Conservation (phyloP, 2,888 invertebrate genomes). For the Tridacna gigas region DNA sequence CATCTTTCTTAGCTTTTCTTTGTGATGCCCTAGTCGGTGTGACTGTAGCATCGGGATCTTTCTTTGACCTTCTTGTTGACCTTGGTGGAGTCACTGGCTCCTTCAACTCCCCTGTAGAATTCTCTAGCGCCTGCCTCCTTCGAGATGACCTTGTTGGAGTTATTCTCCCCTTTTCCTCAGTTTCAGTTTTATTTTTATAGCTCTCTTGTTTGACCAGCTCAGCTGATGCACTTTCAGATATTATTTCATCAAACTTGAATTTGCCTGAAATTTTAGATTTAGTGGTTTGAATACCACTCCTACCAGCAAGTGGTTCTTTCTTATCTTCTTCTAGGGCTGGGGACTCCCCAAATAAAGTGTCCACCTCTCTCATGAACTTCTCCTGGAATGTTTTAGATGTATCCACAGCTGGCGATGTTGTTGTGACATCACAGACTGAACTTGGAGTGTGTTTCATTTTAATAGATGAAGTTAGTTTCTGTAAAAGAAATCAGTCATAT, state of each 20-base stretch:
- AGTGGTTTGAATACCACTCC: not conserved
- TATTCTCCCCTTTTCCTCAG: constrained; percentile 30
- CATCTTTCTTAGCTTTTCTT: constrained; percentile 10
- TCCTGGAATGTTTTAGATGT: constrained; percentile 9
- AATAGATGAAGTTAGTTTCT: not conserved
- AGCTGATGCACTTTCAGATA: not conserved
- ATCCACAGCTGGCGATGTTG: not conserved
- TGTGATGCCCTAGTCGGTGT: constrained; percentile 41
- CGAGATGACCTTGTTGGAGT: constrained; percentile 54
- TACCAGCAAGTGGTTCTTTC: not conserved
- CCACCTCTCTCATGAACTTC: constrained; percentile 36
- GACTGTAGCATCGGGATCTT: constrained; percentile 1
- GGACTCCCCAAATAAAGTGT: constrained; percentile 54
- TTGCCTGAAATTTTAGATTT: not conserved
- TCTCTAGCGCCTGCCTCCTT: constrained; percentile 25
- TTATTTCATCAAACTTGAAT: constrained; percentile 1
- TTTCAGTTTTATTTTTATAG: constrained; percentile 10
- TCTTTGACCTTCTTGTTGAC: constrained; percentile 26
- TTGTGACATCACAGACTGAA: constrained; percentile 30
- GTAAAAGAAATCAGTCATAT: too few relatives aligned
- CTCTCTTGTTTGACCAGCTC: constrained; percentile 12
- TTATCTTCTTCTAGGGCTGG: constrained; percentile 31
- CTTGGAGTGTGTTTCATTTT: constrained; percentile 41
- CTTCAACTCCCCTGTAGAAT: constrained; percentile 1
- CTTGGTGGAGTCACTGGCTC: constrained; percentile 54